Base-by-base conservation (phyloP, 2,113 vertebrate species). In the Rhea pennata region DNA sequence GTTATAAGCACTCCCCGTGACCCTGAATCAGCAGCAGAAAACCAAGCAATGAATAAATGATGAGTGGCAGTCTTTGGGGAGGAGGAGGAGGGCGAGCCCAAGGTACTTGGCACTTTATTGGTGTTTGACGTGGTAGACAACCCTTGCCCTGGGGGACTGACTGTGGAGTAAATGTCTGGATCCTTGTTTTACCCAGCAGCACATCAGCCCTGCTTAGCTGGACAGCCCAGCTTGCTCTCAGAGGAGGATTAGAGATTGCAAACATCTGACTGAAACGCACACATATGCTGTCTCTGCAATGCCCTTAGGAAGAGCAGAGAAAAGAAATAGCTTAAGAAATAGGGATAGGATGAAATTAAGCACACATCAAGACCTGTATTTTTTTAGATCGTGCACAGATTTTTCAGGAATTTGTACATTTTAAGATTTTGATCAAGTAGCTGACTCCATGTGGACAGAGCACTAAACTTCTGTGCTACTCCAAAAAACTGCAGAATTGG, bases 261-360 rank as follows among this genome's bases (percentile, higher is more conserved):
- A 80, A 73, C 13, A 54, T 9, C 23, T 21, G 39, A 5, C 46
- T 3, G 5, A 76, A 82, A 82, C 13, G 16, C 0, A 1, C 48
- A 13, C 12, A 83, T 0, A 0, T 0, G 0, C 4, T 69, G 26
- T 51, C 4, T 2, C 15, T 0, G 0, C 1, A 2, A 64, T 0
- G 0, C 1, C 44, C 14, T 72, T 31, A 39, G 1, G 0, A 61
- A 87, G 16, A 59, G 6, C 7, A 78, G 69, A 71, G 26, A 66
- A 76, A 80, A 77, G 16, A 70, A 79, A 76, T 1, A 4, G 16
- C 42, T 61, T 56, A 26, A 29, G 29, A 82, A 80, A 80, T 44
- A 87, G 1, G 9, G 21, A 54, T 19, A 11, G 24, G 9, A 72
- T 12, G 15, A 91, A 65, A 33, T 54, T 54, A 74, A n/a, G 27